A percentile compares a stretch with the other conserved stretches of the same genome.
Evolutionary conservation across 2,888 invertebrate species (phyloP).

Genomic region (Eupithecia inturbata): DNA sequence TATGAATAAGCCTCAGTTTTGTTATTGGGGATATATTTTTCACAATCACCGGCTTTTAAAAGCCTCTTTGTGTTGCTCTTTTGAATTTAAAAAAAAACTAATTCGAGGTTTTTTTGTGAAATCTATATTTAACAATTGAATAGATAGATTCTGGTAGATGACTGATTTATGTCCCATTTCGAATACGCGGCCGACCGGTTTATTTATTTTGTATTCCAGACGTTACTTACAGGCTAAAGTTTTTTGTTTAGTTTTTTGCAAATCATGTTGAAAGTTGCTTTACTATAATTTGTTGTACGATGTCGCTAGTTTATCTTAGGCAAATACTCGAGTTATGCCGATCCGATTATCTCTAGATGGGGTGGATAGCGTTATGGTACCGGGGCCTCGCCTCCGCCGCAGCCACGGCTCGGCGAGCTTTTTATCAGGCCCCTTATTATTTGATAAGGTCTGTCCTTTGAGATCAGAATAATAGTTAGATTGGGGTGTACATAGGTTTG

Average conservation of each 20-base stretch:
- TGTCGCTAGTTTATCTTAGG: constrained; percentile 52
- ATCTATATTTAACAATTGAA: not conserved
- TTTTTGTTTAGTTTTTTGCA: no score
- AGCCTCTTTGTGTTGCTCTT: not conserved
- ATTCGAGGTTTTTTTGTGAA: not conserved
- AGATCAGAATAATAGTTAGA: constrained; percentile 16
- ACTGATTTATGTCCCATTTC: not conserved
- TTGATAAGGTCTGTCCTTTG: constrained; percentile 23
- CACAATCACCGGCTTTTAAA: not conserved
- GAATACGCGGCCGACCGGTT: not conserved
- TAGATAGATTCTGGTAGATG: not conserved
- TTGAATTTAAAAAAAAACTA: not conserved
- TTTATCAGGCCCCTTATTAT: constrained; percentile 29
- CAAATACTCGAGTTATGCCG: constrained; percentile 54
- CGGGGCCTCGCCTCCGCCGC: not conserved
- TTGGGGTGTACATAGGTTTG: not conserved
- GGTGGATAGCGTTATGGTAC: constrained; percentile 34
- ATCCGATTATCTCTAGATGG: constrained; percentile 52
- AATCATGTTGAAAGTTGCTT: not conserved
- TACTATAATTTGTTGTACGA: not conserved
- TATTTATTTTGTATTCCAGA: no score
- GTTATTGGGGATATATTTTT: not conserved
- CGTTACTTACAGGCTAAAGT: no score
- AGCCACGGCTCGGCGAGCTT: constrained; percentile 8
- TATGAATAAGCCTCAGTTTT: not conserved